Evolutionary conservation across 2,888 invertebrate species (phyloP), one percentile per base, ranked within the genome.

Genomic region (Brachyptera risi): DNA sequence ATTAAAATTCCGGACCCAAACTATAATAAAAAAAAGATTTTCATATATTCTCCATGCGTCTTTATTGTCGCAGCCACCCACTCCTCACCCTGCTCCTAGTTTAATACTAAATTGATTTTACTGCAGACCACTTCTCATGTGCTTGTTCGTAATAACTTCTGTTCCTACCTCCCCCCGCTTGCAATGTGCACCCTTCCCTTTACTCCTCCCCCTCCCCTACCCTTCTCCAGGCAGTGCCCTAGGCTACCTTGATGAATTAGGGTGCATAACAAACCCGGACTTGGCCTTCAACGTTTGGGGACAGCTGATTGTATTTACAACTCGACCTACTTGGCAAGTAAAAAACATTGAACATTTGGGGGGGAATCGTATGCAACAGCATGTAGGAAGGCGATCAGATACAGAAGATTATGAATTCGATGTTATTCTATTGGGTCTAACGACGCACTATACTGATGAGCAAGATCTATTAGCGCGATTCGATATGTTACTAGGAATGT

Each of bases 241-340:
- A 49, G 44, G 27, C 59, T 54, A 63, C 63, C 63, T 63, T 60
- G 56, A 63, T 63, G 60, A 56, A 62, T 63, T 51, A 62, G 57
- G 63, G 57, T 63, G 63, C 60, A 63, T 63, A 63, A 60, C 60
- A 63, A 60, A 60, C 60, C 63, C 59, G 37, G 56, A 38, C 19
- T 21, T 19, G 42, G 42, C 42, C 27, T 51, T 31, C 26, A 51
- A 51, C 58, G 58, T 44, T 56, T 44, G 49, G 50, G 54, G 54
- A 54, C 63, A 60, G 63, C 51, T 63, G 63, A 60, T 57, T 63
- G 60, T 58, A 21, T 54, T 51, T 51, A 42, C 54, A 21, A 17
- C 13, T 19, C 3, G 5, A 11, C 21, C 35, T 54, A 54, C 54
- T 54, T 37, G 21, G 35, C 21, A 23, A 2, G 17, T 4, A 11